Conservation (phyloP, 1,140 invertebrate species). For the Oedothorax gibbosus region DNA sequence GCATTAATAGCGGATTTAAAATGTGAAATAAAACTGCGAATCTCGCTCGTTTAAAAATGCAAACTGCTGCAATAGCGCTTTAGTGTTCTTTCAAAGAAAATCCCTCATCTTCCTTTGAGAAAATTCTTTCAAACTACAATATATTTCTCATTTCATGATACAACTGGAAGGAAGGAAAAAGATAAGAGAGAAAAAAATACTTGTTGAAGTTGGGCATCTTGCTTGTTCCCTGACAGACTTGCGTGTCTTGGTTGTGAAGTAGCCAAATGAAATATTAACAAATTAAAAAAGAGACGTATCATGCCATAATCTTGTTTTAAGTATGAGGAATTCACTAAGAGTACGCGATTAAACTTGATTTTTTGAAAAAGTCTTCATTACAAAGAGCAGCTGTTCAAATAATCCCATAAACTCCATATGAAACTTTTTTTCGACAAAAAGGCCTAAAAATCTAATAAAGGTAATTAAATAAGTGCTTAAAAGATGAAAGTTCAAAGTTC, state of each 20-base stretch:
- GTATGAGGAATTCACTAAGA: background rate
- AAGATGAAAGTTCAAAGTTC: background rate
- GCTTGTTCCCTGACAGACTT: background rate
- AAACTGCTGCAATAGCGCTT: conserved; percentile 30
- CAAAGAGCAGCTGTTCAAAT: conserved; percentile 4
- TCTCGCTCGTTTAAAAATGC: conserved; percentile 33
- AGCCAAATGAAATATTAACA: conserved; percentile 33
- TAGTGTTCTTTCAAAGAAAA: conserved; percentile 36
- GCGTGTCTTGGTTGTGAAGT: background rate
- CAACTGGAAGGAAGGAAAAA: conserved; percentile 34
- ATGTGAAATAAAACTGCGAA: background rate
- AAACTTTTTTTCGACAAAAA: conserved; percentile 18
- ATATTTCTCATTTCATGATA: conserved; percentile 24
- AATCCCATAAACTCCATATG: conserved; percentile 15
- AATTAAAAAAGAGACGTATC: conserved; percentile 23
- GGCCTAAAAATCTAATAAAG: background rate
- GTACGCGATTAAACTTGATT: background rate
- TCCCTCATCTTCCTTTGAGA: conserved; percentile 4
- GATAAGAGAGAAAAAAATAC: conserved; percentile 11
- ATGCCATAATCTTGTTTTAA: conserved; percentile 21
- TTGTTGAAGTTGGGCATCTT: conserved; percentile 23
- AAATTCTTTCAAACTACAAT: conserved; percentile 35
- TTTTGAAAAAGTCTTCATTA: background rate
- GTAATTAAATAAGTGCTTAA: background rate
- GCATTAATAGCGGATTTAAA: conserved; percentile 39